phyloP scores from a whole-genome alignment of 35 echinoderm and acorn worm genomes.

The Eucidaris tribuloides region DNA sequence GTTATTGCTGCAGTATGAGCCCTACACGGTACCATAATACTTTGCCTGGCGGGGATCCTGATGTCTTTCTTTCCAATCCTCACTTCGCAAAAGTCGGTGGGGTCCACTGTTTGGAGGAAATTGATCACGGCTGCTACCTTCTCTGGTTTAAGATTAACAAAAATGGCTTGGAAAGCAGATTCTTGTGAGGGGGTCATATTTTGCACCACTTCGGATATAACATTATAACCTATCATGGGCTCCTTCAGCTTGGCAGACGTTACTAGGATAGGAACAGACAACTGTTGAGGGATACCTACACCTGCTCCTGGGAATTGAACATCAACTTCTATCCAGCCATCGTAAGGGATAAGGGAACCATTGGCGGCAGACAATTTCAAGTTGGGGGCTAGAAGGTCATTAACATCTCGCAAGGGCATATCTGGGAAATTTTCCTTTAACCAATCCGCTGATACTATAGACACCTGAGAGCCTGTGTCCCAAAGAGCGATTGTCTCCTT shows the following conservation, averaged over 20 bases:
- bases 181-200: neutral
- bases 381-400: conserved; percentile 27
- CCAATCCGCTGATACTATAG: conserved; percentile 55
- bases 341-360: conserved; percentile 37
- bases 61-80: conserved; percentile 8
- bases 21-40: conserved; percentile 17
- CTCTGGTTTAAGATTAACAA: neutral
- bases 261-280: conserved; percentile 55
- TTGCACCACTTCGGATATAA: conserved; percentile 31
- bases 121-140: neutral
- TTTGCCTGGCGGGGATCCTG: neutral
- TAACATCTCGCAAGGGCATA: conserved; percentile 15
- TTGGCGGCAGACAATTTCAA: conserved; percentile 65
- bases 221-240: conserved; percentile 70
- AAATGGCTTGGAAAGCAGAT: neutral
- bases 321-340: conserved; percentile 59
- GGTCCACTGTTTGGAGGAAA: conserved; percentile 3
- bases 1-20: neutral
- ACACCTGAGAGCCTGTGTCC: conserved; percentile 77
- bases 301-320: neutral
- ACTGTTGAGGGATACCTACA: no score
- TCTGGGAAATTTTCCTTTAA: conserved; percentile 8
- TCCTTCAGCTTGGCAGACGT: conserved; percentile 38
- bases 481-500: conserved; percentile 21
- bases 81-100: conserved; percentile 17